A percentile compares a stretch with the other conserved stretches of the same genome.
Evolutionary conservation across 2,888 invertebrate genomes (phyloP).

Genomic region (Nephrotoma guestfalica): DNA sequence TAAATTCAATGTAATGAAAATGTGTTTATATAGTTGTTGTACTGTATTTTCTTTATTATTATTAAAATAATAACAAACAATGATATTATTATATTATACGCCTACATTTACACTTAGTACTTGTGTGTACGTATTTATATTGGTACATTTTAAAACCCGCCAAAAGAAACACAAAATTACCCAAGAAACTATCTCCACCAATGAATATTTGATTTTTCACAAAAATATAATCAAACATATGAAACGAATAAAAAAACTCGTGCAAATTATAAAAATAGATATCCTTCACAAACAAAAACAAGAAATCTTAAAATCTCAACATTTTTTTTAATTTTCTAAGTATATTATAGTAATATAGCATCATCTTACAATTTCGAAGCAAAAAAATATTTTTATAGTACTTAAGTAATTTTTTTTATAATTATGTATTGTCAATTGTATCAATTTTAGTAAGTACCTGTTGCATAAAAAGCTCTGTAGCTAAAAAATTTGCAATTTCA

Average conservation of each 20-base stretch:
- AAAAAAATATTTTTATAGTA: constrained; percentile 8
- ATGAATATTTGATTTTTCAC: background rate
- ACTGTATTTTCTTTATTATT: background rate
- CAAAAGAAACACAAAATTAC: background rate
- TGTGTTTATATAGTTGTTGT: background rate
- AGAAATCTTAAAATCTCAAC: background rate
- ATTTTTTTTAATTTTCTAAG: background rate
- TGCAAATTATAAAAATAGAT: constrained; percentile 2
- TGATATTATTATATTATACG: background rate
- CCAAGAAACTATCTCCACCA: background rate
- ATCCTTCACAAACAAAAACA: constrained; percentile 2
- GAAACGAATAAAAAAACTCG: background rate
- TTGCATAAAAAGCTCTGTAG: constrained; percentile 71
- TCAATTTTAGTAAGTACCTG: constrained; percentile 40
- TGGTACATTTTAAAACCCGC: background rate
- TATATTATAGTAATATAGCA: background rate
- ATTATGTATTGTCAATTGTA: background rate
- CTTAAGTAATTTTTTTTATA: background rate
- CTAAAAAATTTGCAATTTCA: constrained; percentile 73
- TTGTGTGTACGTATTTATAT: background rate
- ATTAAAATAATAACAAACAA: background rate
- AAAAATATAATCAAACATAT: background rate
- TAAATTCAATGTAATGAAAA: background rate
- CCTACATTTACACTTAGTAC: background rate
- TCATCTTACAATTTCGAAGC: background rate